Evolutionary conservation across 1,140 invertebrate species (phyloP).

Genomic region (Bombus pascuorum): DNA sequence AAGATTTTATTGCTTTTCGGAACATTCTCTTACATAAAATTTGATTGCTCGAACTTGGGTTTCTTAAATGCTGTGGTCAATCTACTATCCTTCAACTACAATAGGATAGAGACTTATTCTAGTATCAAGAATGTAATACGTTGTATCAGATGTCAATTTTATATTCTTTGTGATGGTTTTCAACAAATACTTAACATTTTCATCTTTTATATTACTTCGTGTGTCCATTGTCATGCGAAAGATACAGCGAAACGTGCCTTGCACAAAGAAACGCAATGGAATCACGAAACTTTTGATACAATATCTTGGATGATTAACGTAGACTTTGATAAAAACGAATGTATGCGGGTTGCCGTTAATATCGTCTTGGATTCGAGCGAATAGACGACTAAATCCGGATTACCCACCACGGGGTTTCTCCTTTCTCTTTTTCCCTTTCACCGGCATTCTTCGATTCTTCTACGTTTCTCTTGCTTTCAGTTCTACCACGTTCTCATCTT

Average conservation of each 20-base stretch:
- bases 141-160: not conserved
- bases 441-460: conserved; percentile 31
- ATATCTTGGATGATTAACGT: not conserved
- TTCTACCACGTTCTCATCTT: not conserved
- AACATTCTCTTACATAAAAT: not conserved
- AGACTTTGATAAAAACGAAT: conserved; percentile 8
- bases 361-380: conserved; percentile 38
- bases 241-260: not conserved
- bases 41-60: not conserved
- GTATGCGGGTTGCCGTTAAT: conserved; percentile 2
- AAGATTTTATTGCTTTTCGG: not conserved
- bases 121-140: not conserved
- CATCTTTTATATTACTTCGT: not conserved
- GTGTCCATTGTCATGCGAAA: not conserved
- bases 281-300: not conserved
- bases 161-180: not conserved
- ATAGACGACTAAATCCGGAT: conserved; percentile 53
- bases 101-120: not conserved
- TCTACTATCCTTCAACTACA: not conserved
- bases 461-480: not conserved
- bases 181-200: not conserved
- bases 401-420: conserved; percentile 35
- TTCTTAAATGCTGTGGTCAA: not conserved
- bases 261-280: not conserved
- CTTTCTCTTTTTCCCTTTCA: conserved; percentile 24